A percentile compares a stretch with the other conserved stretches of the same genome.
These are phyloP conservation scores for Lamellibrachia luymesi DNA, from an alignment of 1,140 invertebrate species.

Conservation along the genomic window DNA sequence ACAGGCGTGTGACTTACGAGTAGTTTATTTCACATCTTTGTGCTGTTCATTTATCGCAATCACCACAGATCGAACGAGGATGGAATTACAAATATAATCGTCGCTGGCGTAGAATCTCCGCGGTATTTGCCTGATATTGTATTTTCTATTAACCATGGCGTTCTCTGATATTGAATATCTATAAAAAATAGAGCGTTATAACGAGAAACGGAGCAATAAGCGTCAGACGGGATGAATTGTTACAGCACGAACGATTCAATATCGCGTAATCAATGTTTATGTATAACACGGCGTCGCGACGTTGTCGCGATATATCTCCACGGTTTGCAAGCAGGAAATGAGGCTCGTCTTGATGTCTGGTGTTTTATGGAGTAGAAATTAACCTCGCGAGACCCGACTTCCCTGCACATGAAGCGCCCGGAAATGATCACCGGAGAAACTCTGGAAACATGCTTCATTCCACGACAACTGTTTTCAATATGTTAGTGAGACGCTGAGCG, in stretches of 20 bases:
- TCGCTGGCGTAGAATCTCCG: not conserved
- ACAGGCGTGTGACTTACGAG: too few relatives aligned
- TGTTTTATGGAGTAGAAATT: slow-evolving; percentile 2
- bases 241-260: not conserved
- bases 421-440: not conserved
- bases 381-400: not conserved
- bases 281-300: not conserved
- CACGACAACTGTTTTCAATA: not conserved
- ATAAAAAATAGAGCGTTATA: not conserved
- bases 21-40: not conserved
- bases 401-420: not conserved
- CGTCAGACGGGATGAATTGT: not conserved
- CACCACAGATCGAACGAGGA: not conserved
- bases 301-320: not conserved
- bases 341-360: not conserved
- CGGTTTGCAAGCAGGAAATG: not conserved
- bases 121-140: not conserved
- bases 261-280: not conserved
- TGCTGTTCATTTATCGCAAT: not conserved
- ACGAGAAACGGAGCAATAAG: not conserved
- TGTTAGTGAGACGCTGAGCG: not conserved
- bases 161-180: not conserved
- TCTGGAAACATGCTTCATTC: not conserved
- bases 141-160: not conserved
- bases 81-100: not conserved